Evolutionary conservation across 2,888 invertebrate species (phyloP).

Genomic region (Geotrupes spiniger): DNA sequence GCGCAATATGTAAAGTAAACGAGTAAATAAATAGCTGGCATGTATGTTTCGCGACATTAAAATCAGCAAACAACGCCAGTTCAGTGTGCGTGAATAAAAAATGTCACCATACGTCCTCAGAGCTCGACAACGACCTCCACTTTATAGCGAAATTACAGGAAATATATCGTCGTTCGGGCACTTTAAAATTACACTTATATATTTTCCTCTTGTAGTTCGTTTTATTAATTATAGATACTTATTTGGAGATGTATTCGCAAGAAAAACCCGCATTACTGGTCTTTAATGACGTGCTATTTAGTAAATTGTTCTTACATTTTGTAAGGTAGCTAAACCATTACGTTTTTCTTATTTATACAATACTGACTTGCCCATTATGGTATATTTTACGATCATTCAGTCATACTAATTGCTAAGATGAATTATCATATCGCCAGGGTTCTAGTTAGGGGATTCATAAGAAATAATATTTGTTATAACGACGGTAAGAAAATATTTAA

Average conservation of each 20-base stretch:
- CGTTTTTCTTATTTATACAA: too few species aligned
- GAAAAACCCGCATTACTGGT: too few species aligned
- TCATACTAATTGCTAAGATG: too few species aligned
- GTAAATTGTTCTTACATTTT: too few species aligned
- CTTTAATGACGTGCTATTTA: too few species aligned
- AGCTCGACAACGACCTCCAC: slow-evolving; percentile 36
- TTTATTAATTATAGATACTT: background rate
- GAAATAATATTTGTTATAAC: too few species aligned
- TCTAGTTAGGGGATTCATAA: too few species aligned
- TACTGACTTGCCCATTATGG: too few species aligned
- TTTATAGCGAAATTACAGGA: slow-evolving; percentile 34
- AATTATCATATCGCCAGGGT: too few species aligned
- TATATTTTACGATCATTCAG: too few species aligned
- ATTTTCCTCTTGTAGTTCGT: slow-evolving; percentile 5
- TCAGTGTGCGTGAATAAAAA: slow-evolving; percentile 38
- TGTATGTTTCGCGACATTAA: slow-evolving; percentile 41
- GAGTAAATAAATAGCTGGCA: slow-evolving; percentile 37
- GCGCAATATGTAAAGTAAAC: slow-evolving; percentile 34
- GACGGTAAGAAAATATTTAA: too few species aligned
- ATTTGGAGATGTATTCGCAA: background rate
- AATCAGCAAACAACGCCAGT: slow-evolving; percentile 40
- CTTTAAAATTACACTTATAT: slow-evolving; percentile 17
- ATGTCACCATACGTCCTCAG: slow-evolving; percentile 37
- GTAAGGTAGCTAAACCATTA: too few species aligned
- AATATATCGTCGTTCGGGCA: slow-evolving; percentile 26